These are phyloP conservation scores for Tyto alba DNA, from an alignment of 2,113 vertebrate genomes.

Conservation along the genomic window DNA sequence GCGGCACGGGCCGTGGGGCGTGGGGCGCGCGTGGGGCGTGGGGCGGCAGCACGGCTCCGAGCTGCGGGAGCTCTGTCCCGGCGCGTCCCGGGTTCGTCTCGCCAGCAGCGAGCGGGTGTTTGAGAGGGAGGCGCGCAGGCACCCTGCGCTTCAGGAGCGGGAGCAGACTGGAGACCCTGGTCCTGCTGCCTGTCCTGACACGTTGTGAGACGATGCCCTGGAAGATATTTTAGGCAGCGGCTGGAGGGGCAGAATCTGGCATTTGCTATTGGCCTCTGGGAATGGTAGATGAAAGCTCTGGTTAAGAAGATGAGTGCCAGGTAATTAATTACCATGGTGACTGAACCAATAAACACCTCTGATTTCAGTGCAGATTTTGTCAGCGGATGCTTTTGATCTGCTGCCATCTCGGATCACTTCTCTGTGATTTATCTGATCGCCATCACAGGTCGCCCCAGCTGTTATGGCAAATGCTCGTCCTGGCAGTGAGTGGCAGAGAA, in stretches of 20 bases:
- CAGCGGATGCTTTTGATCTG: not conserved
- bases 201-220: fast-evolving
- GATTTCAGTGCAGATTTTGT: not conserved
- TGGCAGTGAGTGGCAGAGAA: not conserved
- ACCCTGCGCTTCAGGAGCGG: not conserved
- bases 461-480: not conserved
- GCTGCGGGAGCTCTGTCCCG: fast-evolving
- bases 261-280: not conserved
- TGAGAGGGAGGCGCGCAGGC: not conserved
- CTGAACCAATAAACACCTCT: not conserved
- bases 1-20: too few relatives aligned
- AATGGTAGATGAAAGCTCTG: not conserved
- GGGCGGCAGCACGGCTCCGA: too few relatives aligned
- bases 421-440: not conserved
- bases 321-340: slow-evolving; percentile 26
- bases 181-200: not conserved
- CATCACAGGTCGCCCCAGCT: not conserved
- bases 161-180: not conserved
- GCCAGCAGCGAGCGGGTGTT: not conserved
- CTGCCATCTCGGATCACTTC: not conserved
- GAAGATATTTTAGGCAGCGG: not conserved
- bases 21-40: too few relatives aligned
- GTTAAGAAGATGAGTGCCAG: slow-evolving; percentile 28
- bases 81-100: not conserved
- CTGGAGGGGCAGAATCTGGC: not conserved